Conservation (phyloP, 2,797 vertebrate species). For the Vultur gryphus region DNA sequence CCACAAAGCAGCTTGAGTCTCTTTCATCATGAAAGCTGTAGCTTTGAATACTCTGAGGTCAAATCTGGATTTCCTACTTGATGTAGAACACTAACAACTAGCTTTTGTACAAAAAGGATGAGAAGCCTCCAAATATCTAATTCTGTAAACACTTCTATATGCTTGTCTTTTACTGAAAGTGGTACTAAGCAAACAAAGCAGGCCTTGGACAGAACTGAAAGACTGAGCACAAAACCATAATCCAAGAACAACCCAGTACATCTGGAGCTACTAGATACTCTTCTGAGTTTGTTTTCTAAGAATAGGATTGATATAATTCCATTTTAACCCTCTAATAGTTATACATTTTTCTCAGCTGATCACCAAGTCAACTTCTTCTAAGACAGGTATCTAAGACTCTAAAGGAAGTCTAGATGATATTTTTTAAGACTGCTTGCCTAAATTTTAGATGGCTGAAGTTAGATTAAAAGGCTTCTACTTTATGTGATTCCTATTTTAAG, state of each 20-base stretch:
- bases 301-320: neutral
- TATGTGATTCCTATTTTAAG: neutral
- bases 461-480: neutral
- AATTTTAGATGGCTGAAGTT: neutral
- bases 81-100: neutral
- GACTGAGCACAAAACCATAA: neutral
- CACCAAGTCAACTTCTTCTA: neutral
- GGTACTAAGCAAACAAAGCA: neutral
- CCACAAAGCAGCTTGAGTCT: fast-evolving
- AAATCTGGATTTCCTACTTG: neutral
- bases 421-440: neutral
- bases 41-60: neutral
- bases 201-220: neutral
- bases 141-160: neutral
- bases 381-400: neutral
- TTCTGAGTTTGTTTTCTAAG: neutral
- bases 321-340: neutral
- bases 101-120: neutral
- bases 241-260: neutral
- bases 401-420: neutral
- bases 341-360: neutral
- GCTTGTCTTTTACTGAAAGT: neutral
- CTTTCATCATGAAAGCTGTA: neutral
- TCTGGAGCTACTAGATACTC: neutral
- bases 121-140: neutral